These are phyloP conservation scores for Fabriciana adippe DNA, from an alignment of 2,888 invertebrate species.

Conservation along the genomic window DNA sequence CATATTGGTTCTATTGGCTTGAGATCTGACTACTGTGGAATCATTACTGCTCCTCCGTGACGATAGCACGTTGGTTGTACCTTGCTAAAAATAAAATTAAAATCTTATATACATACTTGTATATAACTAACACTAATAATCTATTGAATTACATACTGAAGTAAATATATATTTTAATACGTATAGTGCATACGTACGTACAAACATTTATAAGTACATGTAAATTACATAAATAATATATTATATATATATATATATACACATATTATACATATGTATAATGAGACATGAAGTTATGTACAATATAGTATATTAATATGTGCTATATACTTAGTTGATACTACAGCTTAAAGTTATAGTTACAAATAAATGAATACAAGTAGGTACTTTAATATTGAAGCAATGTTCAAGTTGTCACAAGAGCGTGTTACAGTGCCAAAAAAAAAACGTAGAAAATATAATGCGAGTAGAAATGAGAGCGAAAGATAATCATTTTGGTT, in stretches of 20 bases:
- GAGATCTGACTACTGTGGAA: slow-evolving; percentile 84
- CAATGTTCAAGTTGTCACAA: slow-evolving; percentile 16
- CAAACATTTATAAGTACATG: no score
- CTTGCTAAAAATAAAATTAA: slow-evolving; percentile 78
- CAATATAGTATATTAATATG: no score
- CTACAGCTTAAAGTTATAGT: background rate
- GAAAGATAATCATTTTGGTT: slow-evolving; percentile 32
- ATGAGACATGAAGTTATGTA: no score
- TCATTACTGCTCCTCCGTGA: slow-evolving; percentile 93
- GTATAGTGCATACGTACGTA: no score
- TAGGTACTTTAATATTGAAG: slow-evolving; percentile 20
- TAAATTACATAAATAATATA: no score
- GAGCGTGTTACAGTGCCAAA: slow-evolving; percentile 19
- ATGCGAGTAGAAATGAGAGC: slow-evolving; percentile 15
- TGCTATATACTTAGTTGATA: background rate
- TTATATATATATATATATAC: no score
- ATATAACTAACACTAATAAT: no score
- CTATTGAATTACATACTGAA: no score
- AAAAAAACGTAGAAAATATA: slow-evolving; percentile 29
- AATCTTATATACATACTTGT: background rate
- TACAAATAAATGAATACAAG: slow-evolving; percentile 18
- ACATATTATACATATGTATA: no score
- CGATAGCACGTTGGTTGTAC: slow-evolving; percentile 86
- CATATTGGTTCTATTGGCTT: slow-evolving; percentile 74
- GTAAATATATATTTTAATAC: no score